Evolutionary conservation across 2,797 vertebrate genomes (phyloP), one percentile per base, ranked within the genome.

Genomic region (Hydrophis major): DNA sequence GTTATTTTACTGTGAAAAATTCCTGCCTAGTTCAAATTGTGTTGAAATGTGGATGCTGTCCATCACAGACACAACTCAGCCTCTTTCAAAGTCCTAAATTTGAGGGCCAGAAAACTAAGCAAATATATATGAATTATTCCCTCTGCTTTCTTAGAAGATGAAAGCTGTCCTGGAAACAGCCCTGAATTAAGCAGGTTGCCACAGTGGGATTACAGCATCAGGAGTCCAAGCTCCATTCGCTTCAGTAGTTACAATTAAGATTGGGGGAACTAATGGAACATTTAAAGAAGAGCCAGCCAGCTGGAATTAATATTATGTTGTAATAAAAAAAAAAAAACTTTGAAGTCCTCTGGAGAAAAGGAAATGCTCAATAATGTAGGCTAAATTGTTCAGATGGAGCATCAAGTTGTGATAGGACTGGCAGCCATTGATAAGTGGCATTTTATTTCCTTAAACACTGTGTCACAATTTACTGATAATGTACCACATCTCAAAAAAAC

Each of bases 241-340:
- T 28, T 90, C 32, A 92, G 89, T 86, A 86, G 69, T 32, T 95
- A 12, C 5, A 90, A 3, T 50, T 61, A 91, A 92, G 27, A 91
- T 94, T 92, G 92, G 94, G 92, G 60, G 93, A 96, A 93, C 12
- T 89, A 92, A 13, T 25, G 89, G 42, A 92, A 87, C 61, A 60
- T 90, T 95, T 89, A 89, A 0, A 0, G 91, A 93, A 86, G 63
- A 92, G 20, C 92, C 93, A 94, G 32, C 20, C 89, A 59, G 12
- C 89, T 91, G 88, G 16, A 94, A 90, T 91, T 0, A 1, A 78
- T 95, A 74, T 60, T 66, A 0, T 92, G 22, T 91, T 94, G 87
- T 94, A 83, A 90, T 91, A 93, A 22, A 37, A 18, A 69, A 32
- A 18, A 69, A 32, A 91, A 96, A 42, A 47, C 13, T 28, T 57